These are phyloP conservation scores for Lissocephala sabroskyi DNA, from an alignment of 2,888 invertebrate genomes.

Conservation along the genomic window DNA sequence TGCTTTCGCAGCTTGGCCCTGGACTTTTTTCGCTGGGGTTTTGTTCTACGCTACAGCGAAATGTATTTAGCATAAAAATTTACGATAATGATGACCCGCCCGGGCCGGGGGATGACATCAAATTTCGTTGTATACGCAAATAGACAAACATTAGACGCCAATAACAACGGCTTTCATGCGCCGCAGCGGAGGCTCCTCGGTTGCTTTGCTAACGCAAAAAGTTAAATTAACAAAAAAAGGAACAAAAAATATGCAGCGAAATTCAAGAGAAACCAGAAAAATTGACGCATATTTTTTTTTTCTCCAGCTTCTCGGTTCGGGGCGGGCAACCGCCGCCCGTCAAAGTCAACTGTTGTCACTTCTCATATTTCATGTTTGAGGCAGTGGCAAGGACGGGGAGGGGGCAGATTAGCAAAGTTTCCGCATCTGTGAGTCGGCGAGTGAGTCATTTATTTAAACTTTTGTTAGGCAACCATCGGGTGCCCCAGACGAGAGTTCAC, in stretches of 20 bases:
- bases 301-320: too few species aligned
- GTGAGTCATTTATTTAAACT: conserved; percentile 52
- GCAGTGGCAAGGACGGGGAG: too few species aligned
- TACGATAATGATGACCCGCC: conserved; percentile 58
- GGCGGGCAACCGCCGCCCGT: conserved; percentile 44
- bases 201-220: conserved; percentile 42
- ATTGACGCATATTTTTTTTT: conserved; percentile 58
- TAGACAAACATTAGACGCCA: conserved; percentile 33
- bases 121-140: conserved; percentile 33
- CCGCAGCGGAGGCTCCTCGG: too few species aligned
- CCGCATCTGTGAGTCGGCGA: conserved; percentile 3
- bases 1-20: too few species aligned
- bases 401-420: conserved; percentile 59
- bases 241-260: too few species aligned
- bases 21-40: conserved; percentile 12
- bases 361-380: conserved; percentile 23
- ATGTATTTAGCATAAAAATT: conserved; percentile 70
- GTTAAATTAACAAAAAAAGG: too few species aligned
- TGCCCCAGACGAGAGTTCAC: too few species aligned
- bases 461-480: too few species aligned
- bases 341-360: conserved; percentile 53
- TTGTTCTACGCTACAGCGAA: conserved; percentile 44
- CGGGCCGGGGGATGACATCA: conserved; percentile 8
- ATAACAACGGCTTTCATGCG: neutral
- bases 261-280: conserved; percentile 31